phyloP scores from a whole-genome alignment of 2,888 invertebrate genomes.

The Pseudococcus longispinus region DNA sequence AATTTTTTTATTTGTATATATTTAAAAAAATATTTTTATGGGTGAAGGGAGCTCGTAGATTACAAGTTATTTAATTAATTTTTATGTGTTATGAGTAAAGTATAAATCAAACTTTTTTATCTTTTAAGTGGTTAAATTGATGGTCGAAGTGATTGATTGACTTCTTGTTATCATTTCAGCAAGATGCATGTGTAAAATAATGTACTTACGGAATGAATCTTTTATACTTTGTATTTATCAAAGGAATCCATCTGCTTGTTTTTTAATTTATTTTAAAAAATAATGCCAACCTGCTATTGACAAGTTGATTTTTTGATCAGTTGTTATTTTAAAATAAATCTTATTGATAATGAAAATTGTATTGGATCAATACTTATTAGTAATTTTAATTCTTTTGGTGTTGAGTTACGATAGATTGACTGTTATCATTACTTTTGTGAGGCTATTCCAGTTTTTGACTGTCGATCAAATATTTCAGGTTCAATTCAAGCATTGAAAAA shows the following conservation, averaged over 20 bases:
- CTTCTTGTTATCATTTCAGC: not conserved
- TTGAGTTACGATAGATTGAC: not conserved
- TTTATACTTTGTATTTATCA: not conserved
- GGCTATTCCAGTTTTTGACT: not conserved
- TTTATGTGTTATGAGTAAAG: constrained; percentile 5
- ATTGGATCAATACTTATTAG: constrained; percentile 14
- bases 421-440: not conserved
- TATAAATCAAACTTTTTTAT: constrained; percentile 24
- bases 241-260: constrained; percentile 23
- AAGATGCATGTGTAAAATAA: not conserved
- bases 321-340: constrained; percentile 35
- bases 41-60: constrained; percentile 33
- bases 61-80: constrained; percentile 20
- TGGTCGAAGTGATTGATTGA: not conserved
- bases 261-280: not conserved
- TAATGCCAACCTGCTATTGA: not conserved
- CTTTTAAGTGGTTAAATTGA: not conserved
- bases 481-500: not conserved
- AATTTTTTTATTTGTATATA: not conserved
- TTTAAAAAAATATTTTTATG: constrained; percentile 15
- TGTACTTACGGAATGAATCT: not conserved
- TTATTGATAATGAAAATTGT: not conserved
- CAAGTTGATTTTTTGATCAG: not conserved
- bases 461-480: not conserved
- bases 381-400: not conserved